Evolutionary conservation across 2,113 vertebrate genomes (phyloP), one percentile per base, ranked within the genome.

Genomic region (Cheirogaleus medius): DNA sequence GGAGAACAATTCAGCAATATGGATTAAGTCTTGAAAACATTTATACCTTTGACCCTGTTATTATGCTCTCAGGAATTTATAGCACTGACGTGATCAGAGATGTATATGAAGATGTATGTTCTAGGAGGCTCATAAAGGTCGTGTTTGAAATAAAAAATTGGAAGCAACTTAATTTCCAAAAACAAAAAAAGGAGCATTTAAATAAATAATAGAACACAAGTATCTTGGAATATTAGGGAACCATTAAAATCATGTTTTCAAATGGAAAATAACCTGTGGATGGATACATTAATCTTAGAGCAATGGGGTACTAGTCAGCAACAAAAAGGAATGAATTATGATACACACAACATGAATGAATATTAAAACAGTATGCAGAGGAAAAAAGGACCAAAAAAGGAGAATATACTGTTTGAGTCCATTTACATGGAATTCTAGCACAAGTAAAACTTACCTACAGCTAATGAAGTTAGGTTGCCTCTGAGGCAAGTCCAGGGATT

Each of bases 221-320:
- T 58, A 90, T 76, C 37, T 81, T 93, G 39, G 81, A 92, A 80
- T 90, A 47, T 56, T 90, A 94, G 25, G 32, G 49, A 88, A 60
- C 63, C 39, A 39, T 89, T 83, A 84, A 93, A 71, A 56, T 78
- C 25, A 3, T 69, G 42, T 58, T 89, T 58, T 90, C 39, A 77
- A 78, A 11, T 85, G n/a, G 29, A 77, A 91, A 85, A 90, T 90
- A 85, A 84, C 42, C 42, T 9, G 71, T 78, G 12, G 78, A 60
- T 93, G n/a, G 54, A 66, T 56, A 81, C 37, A 71, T 66, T 90
- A 85, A 86, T 56, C 90, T 6, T 73, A 10, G 56, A 90, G 56
- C 47, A 81, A 56, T 49, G 20, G 37, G 71, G 44, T 80, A 49
- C 49, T 82, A 68, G 17, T 78, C 29, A 78, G 15, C 21, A 69